These are phyloP conservation scores for Zaprionus tsacasi DNA, from an alignment of 1,140 invertebrate species.

Conservation along the genomic window DNA sequence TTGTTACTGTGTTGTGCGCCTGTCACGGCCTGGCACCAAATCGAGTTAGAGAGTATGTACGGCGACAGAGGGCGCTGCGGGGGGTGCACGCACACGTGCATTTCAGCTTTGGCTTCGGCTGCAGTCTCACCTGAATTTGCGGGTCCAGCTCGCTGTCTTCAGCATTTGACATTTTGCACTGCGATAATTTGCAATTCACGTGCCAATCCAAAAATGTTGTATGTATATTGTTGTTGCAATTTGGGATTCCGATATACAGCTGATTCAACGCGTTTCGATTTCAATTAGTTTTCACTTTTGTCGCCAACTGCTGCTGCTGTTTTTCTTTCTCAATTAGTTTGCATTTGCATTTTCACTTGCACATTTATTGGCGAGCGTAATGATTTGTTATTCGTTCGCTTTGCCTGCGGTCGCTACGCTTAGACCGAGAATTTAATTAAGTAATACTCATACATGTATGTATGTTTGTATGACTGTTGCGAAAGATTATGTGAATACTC, in stretches of 20 bases:
- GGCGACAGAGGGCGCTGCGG: background rate
- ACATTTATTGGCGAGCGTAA: slow-evolving; percentile 35
- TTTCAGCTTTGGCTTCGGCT: background rate
- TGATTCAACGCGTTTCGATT: slow-evolving; percentile 23
- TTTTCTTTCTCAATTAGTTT: slow-evolving; percentile 49
- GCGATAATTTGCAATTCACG: slow-evolving; percentile 32
- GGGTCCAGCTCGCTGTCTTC: slow-evolving; percentile 85
- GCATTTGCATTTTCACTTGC: slow-evolving; percentile 54
- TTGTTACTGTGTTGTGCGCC: slow-evolving; percentile 18
- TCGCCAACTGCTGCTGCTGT: slow-evolving; percentile 20
- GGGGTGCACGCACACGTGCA: slow-evolving; percentile 31
- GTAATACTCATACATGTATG: slow-evolving; percentile 32
- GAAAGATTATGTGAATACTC: slow-evolving; percentile 67
- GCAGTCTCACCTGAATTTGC: slow-evolving; percentile 85
- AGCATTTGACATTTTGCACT: slow-evolving; percentile 66
- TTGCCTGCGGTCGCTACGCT: slow-evolving; percentile 22
- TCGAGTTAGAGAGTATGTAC: slow-evolving; percentile 3
- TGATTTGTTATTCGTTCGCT: slow-evolving; percentile 24
- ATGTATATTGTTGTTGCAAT: background rate
- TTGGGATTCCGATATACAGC: slow-evolving; percentile 13
- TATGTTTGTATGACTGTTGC: slow-evolving; percentile 16
- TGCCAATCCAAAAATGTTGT: slow-evolving; percentile 22
- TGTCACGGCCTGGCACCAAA: slow-evolving; percentile 46
- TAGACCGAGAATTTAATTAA: slow-evolving; percentile 29
- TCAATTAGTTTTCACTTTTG: slow-evolving; percentile 49